A percentile compares a stretch with the other conserved stretches of the same genome.
Conservation (phyloP, 2,888 invertebrate species). For the Petrophora chlorosata region DNA sequence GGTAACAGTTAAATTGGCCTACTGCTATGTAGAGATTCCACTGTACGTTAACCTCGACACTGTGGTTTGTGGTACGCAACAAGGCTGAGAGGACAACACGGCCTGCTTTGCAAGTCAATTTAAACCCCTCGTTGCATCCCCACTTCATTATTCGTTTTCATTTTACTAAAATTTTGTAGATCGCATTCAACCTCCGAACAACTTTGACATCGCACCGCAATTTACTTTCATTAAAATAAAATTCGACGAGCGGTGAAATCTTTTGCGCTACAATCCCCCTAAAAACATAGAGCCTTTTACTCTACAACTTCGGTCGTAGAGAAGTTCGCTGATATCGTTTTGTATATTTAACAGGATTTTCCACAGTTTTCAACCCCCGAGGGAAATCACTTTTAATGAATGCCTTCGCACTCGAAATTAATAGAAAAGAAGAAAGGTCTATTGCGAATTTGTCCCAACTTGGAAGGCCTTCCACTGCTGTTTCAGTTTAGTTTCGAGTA, state of each 20-base stretch:
- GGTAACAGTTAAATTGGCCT: no score
- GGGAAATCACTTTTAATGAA: slow-evolving; percentile 43
- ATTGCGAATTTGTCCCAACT: slow-evolving; percentile 18
- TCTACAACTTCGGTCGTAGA: slow-evolving; percentile 16
- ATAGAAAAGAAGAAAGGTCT: slow-evolving; percentile 30
- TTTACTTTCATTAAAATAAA: slow-evolving; percentile 18
- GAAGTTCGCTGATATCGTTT: slow-evolving; percentile 23
- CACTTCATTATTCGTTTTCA: slow-evolving; percentile 38
- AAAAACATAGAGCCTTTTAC: slow-evolving; percentile 19
- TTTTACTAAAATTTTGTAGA: slow-evolving; percentile 24
- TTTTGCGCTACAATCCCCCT: slow-evolving; percentile 1
- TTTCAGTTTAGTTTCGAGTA: slow-evolving; percentile 6
- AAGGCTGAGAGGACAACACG: slow-evolving; percentile 29
- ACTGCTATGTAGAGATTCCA: no score
- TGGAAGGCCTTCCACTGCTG: slow-evolving; percentile 5
- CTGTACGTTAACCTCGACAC: no score
- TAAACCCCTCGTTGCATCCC: slow-evolving; percentile 45
- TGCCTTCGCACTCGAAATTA: slow-evolving; percentile 35
- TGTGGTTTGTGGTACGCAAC: slow-evolving; percentile 18
- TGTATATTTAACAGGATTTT: slow-evolving; percentile 22
- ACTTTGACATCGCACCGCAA: slow-evolving; percentile 7
- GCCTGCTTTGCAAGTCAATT: slow-evolving; percentile 64
- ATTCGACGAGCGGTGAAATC: slow-evolving; percentile 8
- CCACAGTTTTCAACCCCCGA: slow-evolving; percentile 21
- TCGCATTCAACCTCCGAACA: slow-evolving; percentile 4